phyloP scores from a whole-genome alignment of 2,888 invertebrate genomes.

The Drosophila tanythrix region DNA sequence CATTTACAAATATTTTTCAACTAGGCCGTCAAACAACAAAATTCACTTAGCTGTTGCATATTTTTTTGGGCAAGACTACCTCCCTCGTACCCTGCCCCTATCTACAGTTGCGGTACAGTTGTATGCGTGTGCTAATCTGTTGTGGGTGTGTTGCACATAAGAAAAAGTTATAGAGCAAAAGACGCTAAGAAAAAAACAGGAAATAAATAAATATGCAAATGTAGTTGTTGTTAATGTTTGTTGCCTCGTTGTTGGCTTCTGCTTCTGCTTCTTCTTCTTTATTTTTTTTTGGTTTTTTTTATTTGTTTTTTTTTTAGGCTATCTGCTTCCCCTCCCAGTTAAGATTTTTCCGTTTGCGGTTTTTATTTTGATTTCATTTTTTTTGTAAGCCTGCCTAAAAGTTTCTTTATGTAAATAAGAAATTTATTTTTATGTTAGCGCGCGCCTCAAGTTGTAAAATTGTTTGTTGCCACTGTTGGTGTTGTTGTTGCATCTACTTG shows the following conservation, averaged over 20 bases:
- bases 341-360: conserved; percentile 66
- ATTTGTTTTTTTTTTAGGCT: background rate
- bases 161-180: conserved; percentile 57
- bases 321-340: conserved; percentile 4
- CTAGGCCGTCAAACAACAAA: conserved; percentile 66
- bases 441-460: conserved; percentile 75
- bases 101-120: background rate
- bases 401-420: conserved; percentile 80
- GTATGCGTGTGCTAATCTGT: conserved; percentile 25
- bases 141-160: conserved; percentile 15
- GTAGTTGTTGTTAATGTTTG: conserved; percentile 71
- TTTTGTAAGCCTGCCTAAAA: conserved; percentile 57
- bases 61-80: conserved; percentile 34
- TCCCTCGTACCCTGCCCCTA: background rate
- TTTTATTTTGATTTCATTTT: conserved; percentile 63
- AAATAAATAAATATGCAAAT: conserved; percentile 77
- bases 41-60: conserved; percentile 71
- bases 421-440: conserved; percentile 78
- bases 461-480: conserved; percentile 41
- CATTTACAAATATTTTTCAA: conserved; percentile 43
- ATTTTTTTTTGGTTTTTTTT: background rate
- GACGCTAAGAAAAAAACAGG: conserved; percentile 40
- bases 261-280: background rate
- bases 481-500: conserved; percentile 27
- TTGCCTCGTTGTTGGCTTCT: conserved; percentile 36